phyloP scores from a whole-genome alignment of 30 jellyfish, hydroid and myxozoan species.

The Hydractinia echinata region DNA sequence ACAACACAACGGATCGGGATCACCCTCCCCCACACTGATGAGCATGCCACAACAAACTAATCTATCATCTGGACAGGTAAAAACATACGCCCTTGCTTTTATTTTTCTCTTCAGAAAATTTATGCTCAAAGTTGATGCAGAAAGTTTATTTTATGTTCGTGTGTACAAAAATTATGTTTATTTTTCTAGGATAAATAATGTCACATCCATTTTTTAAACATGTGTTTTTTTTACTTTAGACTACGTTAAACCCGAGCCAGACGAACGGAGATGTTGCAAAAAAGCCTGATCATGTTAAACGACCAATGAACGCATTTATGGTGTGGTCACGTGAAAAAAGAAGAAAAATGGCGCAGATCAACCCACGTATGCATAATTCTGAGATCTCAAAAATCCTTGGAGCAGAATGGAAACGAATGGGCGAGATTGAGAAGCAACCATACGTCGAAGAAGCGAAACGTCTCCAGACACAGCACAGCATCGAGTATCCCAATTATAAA shows the following conservation, averaged over 20 bases:
- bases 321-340: constrained; percentile 97
- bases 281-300: constrained; percentile 86
- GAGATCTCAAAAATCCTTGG: constrained; percentile 97
- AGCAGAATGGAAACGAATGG: constrained; percentile 98
- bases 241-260: not conserved
- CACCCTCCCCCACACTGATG: constrained; percentile 9
- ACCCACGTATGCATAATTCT: constrained; percentile 99
- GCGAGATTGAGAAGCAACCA: constrained; percentile 83
- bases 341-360: constrained; percentile 91
- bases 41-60: not conserved
- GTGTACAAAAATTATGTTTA: no score
- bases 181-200: no score
- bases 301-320: constrained; percentile 99
- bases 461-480: constrained; percentile 94
- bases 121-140: not conserved
- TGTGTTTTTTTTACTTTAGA: no score
- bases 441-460: constrained; percentile 97
- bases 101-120: not conserved
- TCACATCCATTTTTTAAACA: no score
- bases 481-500: constrained; percentile 96
- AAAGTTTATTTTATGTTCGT: not conserved
- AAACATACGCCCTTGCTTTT: not conserved
- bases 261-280: not conserved
- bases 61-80: no score
- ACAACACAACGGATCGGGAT: not conserved